Evolutionary conservation across 2,888 invertebrate species (phyloP).

Genomic region (Acanthacorydalis orientalis): DNA sequence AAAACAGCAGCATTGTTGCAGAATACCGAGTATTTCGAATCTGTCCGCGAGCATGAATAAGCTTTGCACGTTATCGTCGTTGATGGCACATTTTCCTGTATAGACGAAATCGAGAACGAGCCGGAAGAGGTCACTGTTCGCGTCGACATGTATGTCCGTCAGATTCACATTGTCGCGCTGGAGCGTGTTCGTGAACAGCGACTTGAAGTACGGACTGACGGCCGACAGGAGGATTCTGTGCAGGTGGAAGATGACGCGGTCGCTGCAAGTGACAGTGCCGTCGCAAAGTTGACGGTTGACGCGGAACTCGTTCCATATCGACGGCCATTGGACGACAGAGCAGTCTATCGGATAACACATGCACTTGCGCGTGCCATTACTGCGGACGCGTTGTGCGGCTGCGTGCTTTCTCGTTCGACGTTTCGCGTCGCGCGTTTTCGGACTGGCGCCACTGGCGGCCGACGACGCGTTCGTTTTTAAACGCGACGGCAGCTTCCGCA

Average conservation of each 20-base stretch:
- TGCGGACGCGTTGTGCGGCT: background rate
- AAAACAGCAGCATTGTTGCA: conserved; percentile 51
- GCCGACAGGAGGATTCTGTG: conserved; percentile 56
- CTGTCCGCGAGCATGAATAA: conserved; percentile 54
- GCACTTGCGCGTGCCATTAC: conserved; percentile 25
- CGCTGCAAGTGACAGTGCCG: conserved; percentile 45
- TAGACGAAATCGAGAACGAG: conserved; percentile 60
- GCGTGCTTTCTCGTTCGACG: background rate
- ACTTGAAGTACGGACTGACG: conserved; percentile 57
- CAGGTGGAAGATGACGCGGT: conserved; percentile 41
- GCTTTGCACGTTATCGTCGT: conserved; percentile 47
- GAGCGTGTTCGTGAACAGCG: conserved; percentile 50
- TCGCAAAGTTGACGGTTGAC: conserved; percentile 50
- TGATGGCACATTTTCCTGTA: conserved; percentile 47
- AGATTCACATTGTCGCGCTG: conserved; percentile 41
- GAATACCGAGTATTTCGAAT: conserved; percentile 54
- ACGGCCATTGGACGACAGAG: conserved; percentile 43
- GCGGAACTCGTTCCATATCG: conserved; percentile 50
- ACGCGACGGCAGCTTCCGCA: conserved; percentile 9
- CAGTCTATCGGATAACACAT: conserved; percentile 41
- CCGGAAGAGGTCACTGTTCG: conserved; percentile 40
- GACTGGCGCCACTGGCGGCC: background rate
- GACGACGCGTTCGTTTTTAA: background rate
- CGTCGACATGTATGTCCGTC: conserved; percentile 40
- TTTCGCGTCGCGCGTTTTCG: conserved; percentile 9